Evolutionary conservation across 2,113 vertebrate genomes (phyloP), one percentile per base, ranked within the genome.

Genomic region (Callochromis pleurospilus): DNA sequence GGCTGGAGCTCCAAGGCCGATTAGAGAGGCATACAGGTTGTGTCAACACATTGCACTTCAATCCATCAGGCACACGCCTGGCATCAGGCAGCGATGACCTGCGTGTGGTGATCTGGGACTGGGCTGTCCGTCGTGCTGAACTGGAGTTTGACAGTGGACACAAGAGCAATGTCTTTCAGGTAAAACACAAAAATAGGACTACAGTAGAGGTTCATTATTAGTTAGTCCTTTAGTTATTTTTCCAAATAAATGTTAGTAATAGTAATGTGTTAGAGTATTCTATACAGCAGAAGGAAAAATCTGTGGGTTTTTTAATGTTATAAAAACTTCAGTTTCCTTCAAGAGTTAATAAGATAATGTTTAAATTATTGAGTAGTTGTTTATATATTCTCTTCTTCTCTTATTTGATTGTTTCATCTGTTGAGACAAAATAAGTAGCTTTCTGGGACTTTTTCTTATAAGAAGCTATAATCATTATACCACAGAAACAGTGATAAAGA

Each of bases 111-210:
- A 97, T 99, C 83, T 99, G 98, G 98, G 98, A 99, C 95, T 99
- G 98, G 98, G 97, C 98, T 3, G 55, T 97, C 54, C 94, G 96
- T n/a, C 96, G 91, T 5, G 97, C 97, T 0, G 97, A 97, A 85
- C 96, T 99, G 86, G 97, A 98, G 93, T 99, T 99, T 4, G 98
- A 99, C 93, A 99, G 97, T 1, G 98, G 98, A 5, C 98, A 99
- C 94, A 99, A 98, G 93, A 99, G 98, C 96, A 99, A 99, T 6
- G 98, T 99, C 83, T 99, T 99, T 96, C 98, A 99, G 98, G 98
- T 99, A 75, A 75, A 95, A 45, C 5, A 19, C 29, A 26, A 55
- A 29, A 5, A 26, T 12, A 47, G 12, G 14, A 11, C 10, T 42
- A 26, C 4, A n/a, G 21, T 38, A 26, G 19, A 21, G 54, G 2